These are phyloP conservation scores for Alectoris magna DNA, from an alignment of 2,797 vertebrate genomes.

Conservation along the genomic window DNA sequence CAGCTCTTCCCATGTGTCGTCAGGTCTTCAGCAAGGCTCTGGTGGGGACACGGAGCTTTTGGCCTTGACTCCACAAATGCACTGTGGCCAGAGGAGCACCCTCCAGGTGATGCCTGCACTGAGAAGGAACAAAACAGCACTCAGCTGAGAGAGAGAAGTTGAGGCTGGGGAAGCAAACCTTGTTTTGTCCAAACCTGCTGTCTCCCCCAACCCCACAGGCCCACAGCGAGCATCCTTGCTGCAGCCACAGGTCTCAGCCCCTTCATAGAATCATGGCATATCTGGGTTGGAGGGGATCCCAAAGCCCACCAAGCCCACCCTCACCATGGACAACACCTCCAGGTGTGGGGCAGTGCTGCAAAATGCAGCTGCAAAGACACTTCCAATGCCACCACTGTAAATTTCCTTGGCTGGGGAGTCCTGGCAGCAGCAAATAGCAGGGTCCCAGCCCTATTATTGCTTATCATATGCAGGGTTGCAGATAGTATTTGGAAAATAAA, in stretches of 20 bases:
- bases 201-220: not conserved
- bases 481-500: conserved; percentile 19
- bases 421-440: not conserved
- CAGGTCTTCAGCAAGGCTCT: not conserved
- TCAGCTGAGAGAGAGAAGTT: not conserved
- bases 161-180: conserved; percentile 28
- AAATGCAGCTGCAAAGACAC: not conserved
- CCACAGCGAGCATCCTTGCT: not conserved
- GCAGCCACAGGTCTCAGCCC: not conserved
- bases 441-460: not conserved
- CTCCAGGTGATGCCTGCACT: not conserved
- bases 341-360: too few relatives aligned
- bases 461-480: not conserved
- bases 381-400: not conserved
- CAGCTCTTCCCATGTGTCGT: rapidly evolving
- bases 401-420: not conserved
- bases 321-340: too few relatives aligned
- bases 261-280: too few relatives aligned
- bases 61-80: not conserved
- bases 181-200: conserved; percentile 32
- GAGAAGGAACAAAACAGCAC: not conserved
- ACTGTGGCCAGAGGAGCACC: not conserved
- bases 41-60: not conserved
- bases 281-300: too few relatives aligned
- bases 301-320: too few relatives aligned